A percentile compares a stretch with the other conserved stretches of the same genome.
phyloP scores from a whole-genome alignment of 2,888 invertebrate species.

The Prosapia bicincta region DNA sequence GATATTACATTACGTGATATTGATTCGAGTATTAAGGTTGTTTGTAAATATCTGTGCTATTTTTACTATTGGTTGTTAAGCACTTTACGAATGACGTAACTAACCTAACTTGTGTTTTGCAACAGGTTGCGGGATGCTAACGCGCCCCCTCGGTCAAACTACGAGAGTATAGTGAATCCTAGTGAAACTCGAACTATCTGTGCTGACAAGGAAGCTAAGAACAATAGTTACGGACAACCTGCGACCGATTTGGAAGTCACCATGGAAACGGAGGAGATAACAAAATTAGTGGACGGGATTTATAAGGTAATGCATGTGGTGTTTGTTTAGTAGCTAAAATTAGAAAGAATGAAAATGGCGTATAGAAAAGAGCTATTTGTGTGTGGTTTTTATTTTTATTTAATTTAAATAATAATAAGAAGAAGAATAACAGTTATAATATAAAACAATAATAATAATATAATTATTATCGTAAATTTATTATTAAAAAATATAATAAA shows the following conservation, averaged over 20 bases:
- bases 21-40: no score
- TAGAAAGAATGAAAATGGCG: no score
- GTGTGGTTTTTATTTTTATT: no score
- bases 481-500: no score
- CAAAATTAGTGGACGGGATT: slow-evolving; percentile 85
- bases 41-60: neutral
- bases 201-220: neutral
- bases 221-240: neutral
- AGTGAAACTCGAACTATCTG: neutral
- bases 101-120: neutral
- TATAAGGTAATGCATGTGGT: slow-evolving; percentile 66
- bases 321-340: neutral
- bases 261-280: slow-evolving; percentile 86
- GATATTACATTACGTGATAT: no score
- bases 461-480: no score
- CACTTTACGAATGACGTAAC: no score
- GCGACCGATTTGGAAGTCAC: neutral
- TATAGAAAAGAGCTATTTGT: no score
- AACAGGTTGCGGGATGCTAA: neutral
- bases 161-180: neutral
- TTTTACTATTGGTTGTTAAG: no score
- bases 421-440: no score
- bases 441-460: no score
- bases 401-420: no score
- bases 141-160: neutral